Base-by-base conservation (phyloP, 2,888 invertebrate species). In the Agrotis segetum region DNA sequence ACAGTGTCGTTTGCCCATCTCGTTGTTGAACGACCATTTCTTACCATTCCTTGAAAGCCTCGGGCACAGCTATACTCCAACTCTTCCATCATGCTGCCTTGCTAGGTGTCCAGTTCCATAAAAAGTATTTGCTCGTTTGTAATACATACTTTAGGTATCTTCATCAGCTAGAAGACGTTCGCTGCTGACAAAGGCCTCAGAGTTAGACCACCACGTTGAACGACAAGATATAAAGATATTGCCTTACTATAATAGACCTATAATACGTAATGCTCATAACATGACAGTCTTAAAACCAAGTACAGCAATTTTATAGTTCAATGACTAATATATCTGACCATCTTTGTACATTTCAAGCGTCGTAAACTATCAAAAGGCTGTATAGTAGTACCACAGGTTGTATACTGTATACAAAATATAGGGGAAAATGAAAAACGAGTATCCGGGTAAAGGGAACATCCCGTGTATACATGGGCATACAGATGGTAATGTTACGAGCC, bases 391-490 rank as follows among this genome's bases (percentile, higher is more conserved):
- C n/a, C n/a, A n/a, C n/a, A n/a, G n/a, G n/a, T 40, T 40, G 40
- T 40, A 40, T 40, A 40, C 40, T 40, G 40, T 40, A 40, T 40
- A 40, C 40, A 40, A 40, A 40, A 21, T n/a, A 50, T 4, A 9
- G 44, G 50, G 19, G 64, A 65, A 71, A 61, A 79, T 72, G 56
- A 81, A 77, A 73, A 70, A 66, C 50, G 6, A 59, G 59, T 34
- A 74, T 68, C 68, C 50, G 79, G 63, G 71, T 69, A 71, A 61
- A 71, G 82, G 78, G 79, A 71, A 67, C 69, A 59, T 67, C 74
- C 73, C 79, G 46, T 34, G 16, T 61, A 46, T 52, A 62, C 46
- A 50, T 74, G 61, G 58, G 17, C 49, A 71, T 71, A 53, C 29
- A 68, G 60, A 77, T 77, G 68, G 44, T 55, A 81, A 79, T 79